These are phyloP conservation scores for Brevimyrus niger DNA, from an alignment of 2,113 vertebrate species.

Conservation along the genomic window DNA sequence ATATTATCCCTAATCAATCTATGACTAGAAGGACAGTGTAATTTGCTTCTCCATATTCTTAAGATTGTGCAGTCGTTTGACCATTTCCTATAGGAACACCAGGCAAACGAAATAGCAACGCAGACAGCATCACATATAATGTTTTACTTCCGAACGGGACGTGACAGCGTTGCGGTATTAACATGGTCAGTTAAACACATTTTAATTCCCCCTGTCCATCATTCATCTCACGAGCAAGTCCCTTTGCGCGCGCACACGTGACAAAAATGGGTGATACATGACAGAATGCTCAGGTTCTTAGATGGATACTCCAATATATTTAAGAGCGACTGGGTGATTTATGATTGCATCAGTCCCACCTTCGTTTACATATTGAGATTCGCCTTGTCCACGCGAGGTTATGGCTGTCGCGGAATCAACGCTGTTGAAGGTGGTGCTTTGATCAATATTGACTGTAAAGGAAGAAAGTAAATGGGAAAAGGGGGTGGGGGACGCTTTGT, in stretches of 20 bases:
- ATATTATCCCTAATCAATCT: slow-evolving; percentile 74
- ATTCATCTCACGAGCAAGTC: not conserved
- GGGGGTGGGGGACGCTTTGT: slow-evolving; percentile 50
- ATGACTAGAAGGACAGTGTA: slow-evolving; percentile 60
- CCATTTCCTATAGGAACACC: not conserved
- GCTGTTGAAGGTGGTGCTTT: slow-evolving; percentile 66
- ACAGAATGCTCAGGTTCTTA: slow-evolving; percentile 28
- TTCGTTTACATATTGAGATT: slow-evolving; percentile 80
- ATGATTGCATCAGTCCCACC: slow-evolving; percentile 73
- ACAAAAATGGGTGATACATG: slow-evolving; percentile 23
- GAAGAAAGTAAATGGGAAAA: slow-evolving; percentile 46
- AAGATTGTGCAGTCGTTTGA: slow-evolving; percentile 32
- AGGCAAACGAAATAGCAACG: not conserved
- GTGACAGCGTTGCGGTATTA: not conserved
- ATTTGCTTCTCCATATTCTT: not conserved
- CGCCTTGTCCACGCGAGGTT: slow-evolving; percentile 61
- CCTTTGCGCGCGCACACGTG: slow-evolving; percentile 9
- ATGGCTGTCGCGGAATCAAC: slow-evolving; percentile 52
- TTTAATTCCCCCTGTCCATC: slow-evolving; percentile 19
- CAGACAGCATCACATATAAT: not conserved
- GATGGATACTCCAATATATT: slow-evolving; percentile 37
- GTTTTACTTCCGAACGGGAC: not conserved
- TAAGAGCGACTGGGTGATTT: slow-evolving; percentile 64
- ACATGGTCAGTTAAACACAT: slow-evolving; percentile 11
- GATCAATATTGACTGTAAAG: slow-evolving; percentile 76